A percentile compares a stretch with the other conserved stretches of the same genome.
Conservation (phyloP, 1,140 invertebrate species). For the Metaphire vulgaris region DNA sequence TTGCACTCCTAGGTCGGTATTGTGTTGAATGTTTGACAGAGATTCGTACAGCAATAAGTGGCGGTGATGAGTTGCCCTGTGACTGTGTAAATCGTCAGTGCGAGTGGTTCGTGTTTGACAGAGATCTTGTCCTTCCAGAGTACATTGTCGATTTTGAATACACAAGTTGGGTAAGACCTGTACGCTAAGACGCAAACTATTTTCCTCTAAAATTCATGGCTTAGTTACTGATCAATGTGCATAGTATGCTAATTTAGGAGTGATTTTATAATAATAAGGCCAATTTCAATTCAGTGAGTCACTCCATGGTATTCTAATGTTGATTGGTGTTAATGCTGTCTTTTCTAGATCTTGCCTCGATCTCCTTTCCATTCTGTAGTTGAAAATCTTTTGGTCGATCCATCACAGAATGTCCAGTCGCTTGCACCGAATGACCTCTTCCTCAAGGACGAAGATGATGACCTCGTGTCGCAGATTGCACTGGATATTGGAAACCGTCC, state of each 20-base stretch:
- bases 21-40: too few species aligned
- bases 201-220: too few species aligned
- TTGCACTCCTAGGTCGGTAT: too few species aligned
- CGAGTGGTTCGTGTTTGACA: constrained; percentile 52
- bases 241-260: too few species aligned
- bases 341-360: neutral
- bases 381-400: neutral
- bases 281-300: too few species aligned
- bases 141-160: constrained; percentile 53
- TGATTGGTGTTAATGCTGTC: too few species aligned
- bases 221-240: too few species aligned
- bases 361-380: neutral
- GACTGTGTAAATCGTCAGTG: constrained; percentile 48
- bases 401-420: neutral
- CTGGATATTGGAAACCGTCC: neutral
- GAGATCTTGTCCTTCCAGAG: constrained; percentile 49
- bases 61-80: constrained; percentile 33
- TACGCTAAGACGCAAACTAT: too few species aligned
- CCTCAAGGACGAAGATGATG: neutral
- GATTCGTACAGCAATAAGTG: neutral
- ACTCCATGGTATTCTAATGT: too few species aligned
- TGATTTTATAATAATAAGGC: too few species aligned
- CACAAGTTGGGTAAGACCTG: constrained; percentile 46
- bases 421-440: neutral
- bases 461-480: neutral